A percentile compares a stretch with the other conserved stretches of the same genome.
Conservation (phyloP, 2,113 vertebrate species). For the Lipophrys pholis region DNA sequence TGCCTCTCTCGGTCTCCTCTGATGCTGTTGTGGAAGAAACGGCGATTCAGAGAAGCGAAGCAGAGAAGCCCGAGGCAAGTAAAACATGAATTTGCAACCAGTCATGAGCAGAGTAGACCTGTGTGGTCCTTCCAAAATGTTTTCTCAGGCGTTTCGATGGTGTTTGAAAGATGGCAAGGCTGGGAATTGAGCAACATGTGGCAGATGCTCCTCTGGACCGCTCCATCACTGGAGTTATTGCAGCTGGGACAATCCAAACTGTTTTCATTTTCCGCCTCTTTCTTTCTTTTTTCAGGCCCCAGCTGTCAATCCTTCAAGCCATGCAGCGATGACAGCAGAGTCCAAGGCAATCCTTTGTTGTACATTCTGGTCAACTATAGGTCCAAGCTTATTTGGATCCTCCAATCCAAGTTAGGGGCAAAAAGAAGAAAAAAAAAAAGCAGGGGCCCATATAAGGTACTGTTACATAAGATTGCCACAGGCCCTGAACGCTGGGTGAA, state of each 20-base stretch:
- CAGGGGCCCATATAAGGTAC: not conserved
- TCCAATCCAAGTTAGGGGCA: not conserved
- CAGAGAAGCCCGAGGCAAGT: not conserved
- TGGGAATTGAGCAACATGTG: slow-evolving; percentile 28
- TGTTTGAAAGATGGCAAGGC: slow-evolving; percentile 52
- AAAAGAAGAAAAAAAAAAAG: not conserved
- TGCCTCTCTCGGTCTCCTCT: slow-evolving; percentile 2
- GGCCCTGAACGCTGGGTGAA: slow-evolving; percentile 1
- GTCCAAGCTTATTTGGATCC: slow-evolving; percentile 19
- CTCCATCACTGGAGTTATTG: slow-evolving; percentile 55
- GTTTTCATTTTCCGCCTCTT: slow-evolving; percentile 33
- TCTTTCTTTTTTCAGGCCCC: slow-evolving; percentile 14
- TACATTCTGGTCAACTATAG: slow-evolving; percentile 32
- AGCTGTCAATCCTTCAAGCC: slow-evolving; percentile 39
- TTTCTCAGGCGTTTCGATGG: slow-evolving; percentile 51
- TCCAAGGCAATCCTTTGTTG: slow-evolving; percentile 37
- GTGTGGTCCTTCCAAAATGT: slow-evolving; percentile 57
- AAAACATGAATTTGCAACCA: slow-evolving; percentile 24
- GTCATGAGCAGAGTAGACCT: slow-evolving; percentile 9
- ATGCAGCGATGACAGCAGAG: slow-evolving; percentile 35
- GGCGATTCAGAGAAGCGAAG: not conserved
- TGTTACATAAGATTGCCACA: slow-evolving; percentile 21
- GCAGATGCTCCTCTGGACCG: slow-evolving; percentile 46
- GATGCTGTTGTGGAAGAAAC: slow-evolving; percentile 5
- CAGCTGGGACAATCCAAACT: slow-evolving; percentile 68